Percentiles rank a stretch among this genome's conserved stretches.
Conservation (phyloP, 2,888 invertebrate genomes). For the Luperina nickerlii region DNA sequence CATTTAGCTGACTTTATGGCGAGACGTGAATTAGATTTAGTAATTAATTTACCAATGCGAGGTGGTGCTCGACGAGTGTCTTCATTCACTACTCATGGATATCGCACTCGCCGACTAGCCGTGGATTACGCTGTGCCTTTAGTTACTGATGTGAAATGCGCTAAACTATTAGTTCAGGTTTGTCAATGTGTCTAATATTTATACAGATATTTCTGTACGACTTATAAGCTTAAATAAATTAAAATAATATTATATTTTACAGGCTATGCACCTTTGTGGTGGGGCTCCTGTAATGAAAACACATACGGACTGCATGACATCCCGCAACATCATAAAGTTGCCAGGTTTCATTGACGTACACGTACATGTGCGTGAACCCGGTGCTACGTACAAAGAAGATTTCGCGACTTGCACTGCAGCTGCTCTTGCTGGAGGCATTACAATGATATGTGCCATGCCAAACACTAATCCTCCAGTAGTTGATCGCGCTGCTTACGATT, state of each 20-base stretch:
- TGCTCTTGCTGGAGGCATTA: slow-evolving; percentile 97
- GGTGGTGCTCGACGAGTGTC: slow-evolving; percentile 98
- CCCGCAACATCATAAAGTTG: slow-evolving; percentile 95
- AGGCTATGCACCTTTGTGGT: slow-evolving; percentile 94
- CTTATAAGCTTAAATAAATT: neutral
- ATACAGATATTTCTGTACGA: neutral
- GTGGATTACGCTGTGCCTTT: slow-evolving; percentile 99
- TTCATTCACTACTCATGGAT: slow-evolving; percentile 98
- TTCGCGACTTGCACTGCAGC: slow-evolving; percentile 97
- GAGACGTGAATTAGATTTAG: slow-evolving; percentile 98
- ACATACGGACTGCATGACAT: slow-evolving; percentile 99
- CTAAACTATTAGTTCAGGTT: slow-evolving; percentile 98
- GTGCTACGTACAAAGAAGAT: slow-evolving; percentile 99
- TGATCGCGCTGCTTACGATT: slow-evolving; percentile 94
- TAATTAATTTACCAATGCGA: slow-evolving; percentile 99
- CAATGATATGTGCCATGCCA: slow-evolving; percentile 99
- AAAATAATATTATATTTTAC: slow-evolving; percentile 54
- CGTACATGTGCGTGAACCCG: slow-evolving; percentile 99
- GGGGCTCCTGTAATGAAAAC: slow-evolving; percentile 96
- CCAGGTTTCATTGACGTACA: slow-evolving; percentile 99
- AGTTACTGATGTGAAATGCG: slow-evolving; percentile 99
- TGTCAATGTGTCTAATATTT: slow-evolving; percentile 1
- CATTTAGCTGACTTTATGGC: slow-evolving; percentile 98
- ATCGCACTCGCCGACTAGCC: slow-evolving; percentile 98
- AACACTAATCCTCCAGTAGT: slow-evolving; percentile 98